A percentile compares a stretch with the other conserved stretches of the same genome.
Evolutionary conservation across 2,113 vertebrate genomes (phyloP).

Genomic region (Hymenochirus boettgeri): DNA sequence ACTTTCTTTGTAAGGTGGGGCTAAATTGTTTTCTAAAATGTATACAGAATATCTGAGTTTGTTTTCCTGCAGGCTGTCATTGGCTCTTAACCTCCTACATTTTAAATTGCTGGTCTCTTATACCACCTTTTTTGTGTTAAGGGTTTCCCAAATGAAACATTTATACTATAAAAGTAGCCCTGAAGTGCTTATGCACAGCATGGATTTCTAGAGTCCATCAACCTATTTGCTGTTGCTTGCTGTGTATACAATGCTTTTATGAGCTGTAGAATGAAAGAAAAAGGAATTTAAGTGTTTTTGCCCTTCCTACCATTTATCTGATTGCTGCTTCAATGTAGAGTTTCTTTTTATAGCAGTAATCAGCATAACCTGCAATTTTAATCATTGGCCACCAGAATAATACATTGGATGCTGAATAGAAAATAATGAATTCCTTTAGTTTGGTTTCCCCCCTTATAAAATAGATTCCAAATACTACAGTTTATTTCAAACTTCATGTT

Average conservation of each 20-base stretch:
- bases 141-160: not conserved
- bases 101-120: too few species aligned
- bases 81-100: too few species aligned
- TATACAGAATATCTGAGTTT: not conserved
- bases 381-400: constrained; percentile 26
- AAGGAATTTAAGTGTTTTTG: constrained; percentile 15
- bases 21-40: not conserved
- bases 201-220: not conserved
- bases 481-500: too few species aligned
- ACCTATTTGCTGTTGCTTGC: not conserved
- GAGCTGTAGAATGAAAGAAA: constrained; percentile 10
- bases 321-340: constrained; percentile 15
- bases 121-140: not conserved
- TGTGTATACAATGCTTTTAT: not conserved
- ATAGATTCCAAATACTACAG: too few species aligned
- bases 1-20: not conserved
- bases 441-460: not conserved
- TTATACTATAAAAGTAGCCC: not conserved
- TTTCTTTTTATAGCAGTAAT: constrained; percentile 21
- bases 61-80: too few species aligned
- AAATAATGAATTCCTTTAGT: constrained; percentile 11
- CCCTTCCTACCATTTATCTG: constrained; percentile 16
- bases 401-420: constrained; percentile 9
- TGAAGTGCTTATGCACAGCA: not conserved
- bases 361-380: constrained; percentile 38